Conservation (phyloP, 2,113 vertebrate species). For the Malaclemys terrapin region DNA sequence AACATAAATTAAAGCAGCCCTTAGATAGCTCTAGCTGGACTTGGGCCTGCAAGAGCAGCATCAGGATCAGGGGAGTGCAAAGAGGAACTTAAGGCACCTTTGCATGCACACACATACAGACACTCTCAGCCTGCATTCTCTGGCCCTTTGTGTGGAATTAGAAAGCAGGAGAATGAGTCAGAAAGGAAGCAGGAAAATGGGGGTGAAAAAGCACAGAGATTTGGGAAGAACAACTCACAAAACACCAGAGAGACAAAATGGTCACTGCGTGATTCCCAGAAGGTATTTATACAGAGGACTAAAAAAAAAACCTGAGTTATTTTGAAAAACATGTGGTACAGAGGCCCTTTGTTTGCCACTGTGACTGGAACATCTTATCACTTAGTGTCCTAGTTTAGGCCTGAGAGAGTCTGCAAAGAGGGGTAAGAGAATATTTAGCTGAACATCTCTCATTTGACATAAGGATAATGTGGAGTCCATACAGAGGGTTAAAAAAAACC, state of each 20-base stretch:
- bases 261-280: not conserved
- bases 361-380: not conserved
- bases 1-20: not conserved
- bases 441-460: not conserved
- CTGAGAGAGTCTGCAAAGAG: not conserved
- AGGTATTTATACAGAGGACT: not conserved
- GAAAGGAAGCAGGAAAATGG: not conserved
- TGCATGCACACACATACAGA: not conserved
- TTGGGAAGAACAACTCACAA: not conserved
- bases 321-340: not conserved
- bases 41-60: not conserved
- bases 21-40: not conserved
- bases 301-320: not conserved
- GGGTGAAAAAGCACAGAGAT: not conserved
- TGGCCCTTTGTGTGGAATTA: not conserved
- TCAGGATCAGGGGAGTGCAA: not conserved
- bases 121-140: not conserved
- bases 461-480: not conserved
- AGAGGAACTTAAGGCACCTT: not conserved
- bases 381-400: constrained; percentile 1
- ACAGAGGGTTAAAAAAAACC: not conserved
- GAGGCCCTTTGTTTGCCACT: not conserved
- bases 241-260: not conserved
- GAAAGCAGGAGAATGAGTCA: not conserved
- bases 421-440: not conserved